A percentile compares a stretch with the other conserved stretches of the same genome.
Evolutionary conservation across 2,113 vertebrate genomes (phyloP).

Genomic region (Bubo blakistoni): DNA sequence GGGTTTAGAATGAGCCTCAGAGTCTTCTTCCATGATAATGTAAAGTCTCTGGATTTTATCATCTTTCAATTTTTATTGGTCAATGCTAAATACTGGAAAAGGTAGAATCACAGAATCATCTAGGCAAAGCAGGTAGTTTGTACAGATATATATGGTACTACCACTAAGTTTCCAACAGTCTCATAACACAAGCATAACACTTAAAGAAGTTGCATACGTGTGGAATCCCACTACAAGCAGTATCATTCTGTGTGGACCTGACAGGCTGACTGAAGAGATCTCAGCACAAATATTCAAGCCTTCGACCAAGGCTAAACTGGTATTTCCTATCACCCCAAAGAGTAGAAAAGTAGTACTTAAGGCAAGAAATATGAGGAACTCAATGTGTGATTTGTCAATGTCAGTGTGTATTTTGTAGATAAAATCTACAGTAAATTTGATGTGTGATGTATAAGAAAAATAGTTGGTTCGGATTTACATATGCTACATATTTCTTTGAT

Average conservation of each 20-base stretch:
- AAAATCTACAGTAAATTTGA: not conserved
- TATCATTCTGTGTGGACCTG: not conserved
- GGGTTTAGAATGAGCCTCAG: not conserved
- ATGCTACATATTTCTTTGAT: not conserved
- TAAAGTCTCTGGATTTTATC: not conserved
- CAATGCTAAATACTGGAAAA: not conserved
- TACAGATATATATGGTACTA: not conserved
- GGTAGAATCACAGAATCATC: too few species aligned
- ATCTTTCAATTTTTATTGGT: not conserved
- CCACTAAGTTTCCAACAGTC: not conserved
- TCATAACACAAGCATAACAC: not conserved
- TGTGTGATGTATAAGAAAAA: not conserved
- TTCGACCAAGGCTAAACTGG: not conserved
- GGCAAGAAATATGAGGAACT: not conserved
- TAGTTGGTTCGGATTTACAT: not conserved
- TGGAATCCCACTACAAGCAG: not conserved
- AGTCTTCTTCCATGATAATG: not conserved
- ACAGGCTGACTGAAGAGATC: not conserved
- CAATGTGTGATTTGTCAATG: not conserved
- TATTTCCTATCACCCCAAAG: not conserved
- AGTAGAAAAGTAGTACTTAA: not conserved
- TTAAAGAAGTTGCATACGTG: not conserved
- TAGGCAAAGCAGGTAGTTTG: not conserved
- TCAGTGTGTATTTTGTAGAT: not conserved
- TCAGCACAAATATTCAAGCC: not conserved